Evolutionary conservation across 1,140 invertebrate genomes (phyloP).

Genomic region (Archivesica marissinica): DNA sequence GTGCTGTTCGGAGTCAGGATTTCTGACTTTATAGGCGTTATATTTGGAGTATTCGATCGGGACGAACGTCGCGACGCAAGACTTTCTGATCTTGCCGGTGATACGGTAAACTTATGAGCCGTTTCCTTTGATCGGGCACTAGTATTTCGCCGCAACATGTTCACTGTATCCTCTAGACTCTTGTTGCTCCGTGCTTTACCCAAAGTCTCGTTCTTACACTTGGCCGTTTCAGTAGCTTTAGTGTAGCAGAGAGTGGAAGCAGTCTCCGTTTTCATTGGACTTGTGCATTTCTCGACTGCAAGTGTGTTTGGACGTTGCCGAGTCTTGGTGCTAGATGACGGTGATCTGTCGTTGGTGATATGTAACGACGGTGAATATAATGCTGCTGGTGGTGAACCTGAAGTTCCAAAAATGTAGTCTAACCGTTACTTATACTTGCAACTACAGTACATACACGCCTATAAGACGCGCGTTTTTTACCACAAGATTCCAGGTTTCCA

Average conservation of each 20-base stretch:
- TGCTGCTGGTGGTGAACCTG: slow-evolving; percentile 9
- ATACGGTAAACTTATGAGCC: neutral
- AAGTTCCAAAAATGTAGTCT: neutral
- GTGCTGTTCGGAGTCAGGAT: slow-evolving; percentile 27
- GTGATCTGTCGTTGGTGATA: neutral
- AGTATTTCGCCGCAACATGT: slow-evolving; percentile 21
- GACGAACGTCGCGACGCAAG: slow-evolving; percentile 5
- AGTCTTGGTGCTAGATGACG: slow-evolving; percentile 9
- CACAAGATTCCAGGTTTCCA: no score
- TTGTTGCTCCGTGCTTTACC: neutral
- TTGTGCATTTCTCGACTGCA: neutral
- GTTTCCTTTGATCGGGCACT: neutral
- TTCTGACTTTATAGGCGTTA: slow-evolving; percentile 30
- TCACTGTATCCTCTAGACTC: slow-evolving; percentile 33
- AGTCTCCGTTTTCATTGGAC: neutral
- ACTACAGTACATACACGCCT: no score
- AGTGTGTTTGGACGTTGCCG: slow-evolving; percentile 22
- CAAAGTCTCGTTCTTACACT: neutral
- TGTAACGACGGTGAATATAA: neutral
- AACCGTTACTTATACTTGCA: no score
- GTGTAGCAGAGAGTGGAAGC: neutral
- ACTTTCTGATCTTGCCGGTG: slow-evolving; percentile 17
- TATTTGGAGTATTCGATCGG: slow-evolving; percentile 17
- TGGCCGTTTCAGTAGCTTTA: slow-evolving; percentile 15
- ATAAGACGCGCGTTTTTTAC: no score